Base-by-base conservation (phyloP, 1,140 invertebrate genomes). In the Lordiphosa clarofinis region DNA sequence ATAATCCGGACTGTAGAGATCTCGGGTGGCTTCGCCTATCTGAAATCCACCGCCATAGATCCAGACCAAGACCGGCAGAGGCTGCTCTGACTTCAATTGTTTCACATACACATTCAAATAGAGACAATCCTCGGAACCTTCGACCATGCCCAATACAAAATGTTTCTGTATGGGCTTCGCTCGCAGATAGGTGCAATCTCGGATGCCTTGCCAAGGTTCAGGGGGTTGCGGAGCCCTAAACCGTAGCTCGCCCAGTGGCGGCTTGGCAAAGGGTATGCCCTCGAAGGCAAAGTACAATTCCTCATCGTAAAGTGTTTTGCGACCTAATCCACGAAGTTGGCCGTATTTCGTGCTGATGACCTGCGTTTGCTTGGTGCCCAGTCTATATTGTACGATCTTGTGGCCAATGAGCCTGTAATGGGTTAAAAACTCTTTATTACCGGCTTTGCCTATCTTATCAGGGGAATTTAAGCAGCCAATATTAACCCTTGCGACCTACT, bases 41-140 rank as follows among this genome's bases (percentile, higher is more conserved):
- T 88, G 75, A 73, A 94, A 94, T 13, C 87, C 91, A 9, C 94
- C 94, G 1, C 94, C 94, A 82, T 95, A 92, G 21, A 95, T 91
- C 89, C 90, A 95, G 0, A 95, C 90, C 69, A 95, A 90, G 0
- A 95, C 93, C 0, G 94, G 92, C 37, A 87, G 31, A 1, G 81
- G 81, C 7, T 68, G 65, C 9, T 84, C 68, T 1, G 70, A 55
- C 5, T 67, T 68, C 0, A 88, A 35, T 1, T 58, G 56, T n/a
- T 87, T 88, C 4, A 68, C 46, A 33, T 86, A 88, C 2, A 88
- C 81, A 59, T 88, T 88, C 9, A 88, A 37, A 40, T 88, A 87
- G n/a, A 88, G 64, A 19, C 86, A 88, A 56, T 88, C 86, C 50
- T 88, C 86, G 4, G 60, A 62, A 1, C 86, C 86, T 11, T 82